A percentile compares a stretch with the other conserved stretches of the same genome.
phyloP scores from a whole-genome alignment of 2,113 vertebrate genomes.

The Hemichromis elongatus region DNA sequence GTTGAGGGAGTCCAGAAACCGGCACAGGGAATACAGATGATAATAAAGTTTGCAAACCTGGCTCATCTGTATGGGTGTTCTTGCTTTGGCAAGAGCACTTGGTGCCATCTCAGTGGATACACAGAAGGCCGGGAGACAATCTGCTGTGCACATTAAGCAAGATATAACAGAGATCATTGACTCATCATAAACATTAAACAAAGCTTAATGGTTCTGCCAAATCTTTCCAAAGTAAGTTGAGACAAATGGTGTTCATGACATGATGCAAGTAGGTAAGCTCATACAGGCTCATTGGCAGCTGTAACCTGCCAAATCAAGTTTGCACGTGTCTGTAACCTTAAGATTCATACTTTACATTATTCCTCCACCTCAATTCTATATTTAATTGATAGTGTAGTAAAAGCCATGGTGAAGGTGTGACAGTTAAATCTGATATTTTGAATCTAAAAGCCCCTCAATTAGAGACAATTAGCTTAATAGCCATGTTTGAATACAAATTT shows the following conservation, averaged over 20 bases:
- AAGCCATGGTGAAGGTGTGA: neutral
- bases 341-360: neutral
- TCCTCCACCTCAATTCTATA: neutral
- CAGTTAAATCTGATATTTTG: neutral
- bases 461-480: neutral
- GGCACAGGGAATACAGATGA: conserved; percentile 22
- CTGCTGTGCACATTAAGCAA: conserved; percentile 54
- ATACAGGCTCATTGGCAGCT: neutral
- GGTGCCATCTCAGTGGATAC: conserved; percentile 51
- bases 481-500: neutral
- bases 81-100: conserved; percentile 1
- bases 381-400: neutral
- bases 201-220: conserved; percentile 53
- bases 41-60: conserved; percentile 28
- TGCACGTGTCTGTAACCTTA: neutral
- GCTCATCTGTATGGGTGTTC: neutral
- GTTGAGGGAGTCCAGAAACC: conserved; percentile 58
- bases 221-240: neutral
- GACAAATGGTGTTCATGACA: neutral
- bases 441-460: neutral
- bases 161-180: conserved; percentile 57
- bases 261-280: neutral
- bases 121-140: conserved; percentile 40
- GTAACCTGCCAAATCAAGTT: conserved; percentile 4
- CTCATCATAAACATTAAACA: conserved; percentile 57